phyloP scores from a whole-genome alignment of 1,140 invertebrate species.

The Sinella curviseta region DNA sequence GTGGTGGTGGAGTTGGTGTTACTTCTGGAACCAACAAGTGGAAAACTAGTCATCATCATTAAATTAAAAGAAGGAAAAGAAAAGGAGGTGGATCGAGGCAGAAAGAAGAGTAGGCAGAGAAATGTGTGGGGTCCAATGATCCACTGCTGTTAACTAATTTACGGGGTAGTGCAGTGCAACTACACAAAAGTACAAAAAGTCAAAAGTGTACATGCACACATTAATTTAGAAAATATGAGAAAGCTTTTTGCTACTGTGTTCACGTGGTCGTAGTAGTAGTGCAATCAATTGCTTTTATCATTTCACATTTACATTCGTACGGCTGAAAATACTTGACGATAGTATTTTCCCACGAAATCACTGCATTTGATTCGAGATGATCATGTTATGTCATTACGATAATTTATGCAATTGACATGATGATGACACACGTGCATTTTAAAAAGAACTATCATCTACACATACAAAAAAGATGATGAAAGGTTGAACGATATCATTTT shows the following conservation, averaged over 20 bases:
- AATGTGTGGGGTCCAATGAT: conserved; percentile 10
- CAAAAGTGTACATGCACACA: too few relatives aligned
- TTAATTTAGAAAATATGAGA: too few relatives aligned
- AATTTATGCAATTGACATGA: not conserved
- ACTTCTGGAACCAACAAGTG: conserved; percentile 15
- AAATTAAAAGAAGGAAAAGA: not conserved
- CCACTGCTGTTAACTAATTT: not conserved
- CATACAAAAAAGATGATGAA: not conserved
- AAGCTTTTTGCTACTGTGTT: not conserved
- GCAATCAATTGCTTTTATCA: too few relatives aligned
- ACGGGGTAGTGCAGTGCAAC: too few relatives aligned
- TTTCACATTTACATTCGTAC: too few relatives aligned
- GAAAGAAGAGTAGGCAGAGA: not conserved
- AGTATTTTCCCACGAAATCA: not conserved
- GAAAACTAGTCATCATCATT: conserved; percentile 16
- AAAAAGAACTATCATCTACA: not conserved
- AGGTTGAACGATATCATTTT: not conserved
- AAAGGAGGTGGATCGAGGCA: not conserved
- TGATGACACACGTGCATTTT: not conserved
- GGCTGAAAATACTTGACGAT: too few relatives aligned
- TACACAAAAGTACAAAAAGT: too few relatives aligned
- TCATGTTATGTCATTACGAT: not conserved
- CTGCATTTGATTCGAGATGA: too few relatives aligned
- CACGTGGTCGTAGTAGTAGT: too few relatives aligned
- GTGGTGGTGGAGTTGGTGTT: not conserved